Evolutionary conservation across 2,797 vertebrate genomes (phyloP), one percentile per base, ranked within the genome.

Genomic region (Cheirogaleus major): DNA sequence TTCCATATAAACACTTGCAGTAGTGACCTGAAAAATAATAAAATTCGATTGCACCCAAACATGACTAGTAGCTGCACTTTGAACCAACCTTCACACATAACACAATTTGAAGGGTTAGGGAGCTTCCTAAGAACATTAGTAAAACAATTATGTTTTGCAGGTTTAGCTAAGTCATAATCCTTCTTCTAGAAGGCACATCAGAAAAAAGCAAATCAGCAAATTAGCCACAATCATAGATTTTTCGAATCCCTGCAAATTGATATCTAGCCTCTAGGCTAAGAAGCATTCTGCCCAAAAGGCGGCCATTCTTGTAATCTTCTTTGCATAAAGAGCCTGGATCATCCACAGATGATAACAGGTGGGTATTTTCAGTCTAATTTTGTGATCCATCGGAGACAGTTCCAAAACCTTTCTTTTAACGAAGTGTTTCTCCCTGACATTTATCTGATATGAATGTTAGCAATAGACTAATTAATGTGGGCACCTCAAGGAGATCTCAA

Each of bases 381-480:
- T 96, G 72, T 96, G 41, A 61, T 86, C 96, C 90, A 92, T 35
- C 81, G 15, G 15, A 57, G 63, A 79, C 6, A 59, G 12, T 90
- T 96, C 11, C 50, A 85, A 92, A 94, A 65, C 50, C n/a, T 78
- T 84, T 57, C 30, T 73, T 90, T 92, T 59, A 87, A 45, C 18
- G 15, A 55, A 93, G 59, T 43, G 43, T 92, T 96, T 95, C 86
- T 87, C 63, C 63, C n/a, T 67, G 87, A 61, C 95, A 73, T 35
- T 96, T 94, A 95, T 89, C 91, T 95, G 23, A 95, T 93, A 79
- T 83, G 63, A 90, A 70, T 92, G n/a, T 67, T 91, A 93, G 89
- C 59, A 82, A 96, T 67, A 82, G 73, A 80, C 73, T 95, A 95
- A 97, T 97, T 93, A 93, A 89, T 80, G 55, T 85, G 94, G 57